phyloP scores from a whole-genome alignment of 2,113 vertebrate species.

The Chaenogobius annularis region DNA sequence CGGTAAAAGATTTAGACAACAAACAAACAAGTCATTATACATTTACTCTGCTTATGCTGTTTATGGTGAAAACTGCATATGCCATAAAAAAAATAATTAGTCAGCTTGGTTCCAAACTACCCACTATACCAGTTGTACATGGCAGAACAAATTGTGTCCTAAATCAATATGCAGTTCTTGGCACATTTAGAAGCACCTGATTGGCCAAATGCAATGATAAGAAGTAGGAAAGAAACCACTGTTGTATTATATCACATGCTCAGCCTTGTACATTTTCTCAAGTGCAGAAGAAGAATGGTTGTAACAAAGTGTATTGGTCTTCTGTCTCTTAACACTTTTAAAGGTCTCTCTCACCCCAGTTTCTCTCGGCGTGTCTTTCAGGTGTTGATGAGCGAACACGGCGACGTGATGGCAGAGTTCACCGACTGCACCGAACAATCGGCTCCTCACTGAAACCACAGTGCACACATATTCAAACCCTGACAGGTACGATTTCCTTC shows the following conservation, averaged over 20 bases:
- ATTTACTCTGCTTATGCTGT: no score
- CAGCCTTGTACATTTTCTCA: background rate
- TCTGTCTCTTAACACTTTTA: background rate
- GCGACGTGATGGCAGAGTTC: slow-evolving; percentile 52
- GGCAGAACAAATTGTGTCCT: no score
- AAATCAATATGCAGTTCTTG: no score
- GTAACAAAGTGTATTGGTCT: background rate
- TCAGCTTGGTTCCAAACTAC: no score
- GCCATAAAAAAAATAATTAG: no score
- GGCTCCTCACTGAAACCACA: slow-evolving; percentile 48
- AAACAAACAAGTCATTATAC: no score
- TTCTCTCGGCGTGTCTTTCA: slow-evolving; percentile 20
- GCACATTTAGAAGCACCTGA: no score
- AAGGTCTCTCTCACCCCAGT: background rate
- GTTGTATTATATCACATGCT: background rate
- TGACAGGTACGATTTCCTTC: slow-evolving; percentile 46
- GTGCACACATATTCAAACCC: slow-evolving; percentile 17
- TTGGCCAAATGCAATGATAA: background rate
- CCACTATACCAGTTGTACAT: no score
- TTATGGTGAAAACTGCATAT: no score
- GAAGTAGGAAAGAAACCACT: background rate
- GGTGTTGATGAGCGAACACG: slow-evolving; percentile 42
- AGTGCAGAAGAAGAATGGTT: background rate
- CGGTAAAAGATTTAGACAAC: no score
- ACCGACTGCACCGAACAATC: slow-evolving; percentile 36